These are phyloP conservation scores for Chrysocyon brachyurus DNA, from an alignment of 2,797 vertebrate genomes.

Conservation along the genomic window DNA sequence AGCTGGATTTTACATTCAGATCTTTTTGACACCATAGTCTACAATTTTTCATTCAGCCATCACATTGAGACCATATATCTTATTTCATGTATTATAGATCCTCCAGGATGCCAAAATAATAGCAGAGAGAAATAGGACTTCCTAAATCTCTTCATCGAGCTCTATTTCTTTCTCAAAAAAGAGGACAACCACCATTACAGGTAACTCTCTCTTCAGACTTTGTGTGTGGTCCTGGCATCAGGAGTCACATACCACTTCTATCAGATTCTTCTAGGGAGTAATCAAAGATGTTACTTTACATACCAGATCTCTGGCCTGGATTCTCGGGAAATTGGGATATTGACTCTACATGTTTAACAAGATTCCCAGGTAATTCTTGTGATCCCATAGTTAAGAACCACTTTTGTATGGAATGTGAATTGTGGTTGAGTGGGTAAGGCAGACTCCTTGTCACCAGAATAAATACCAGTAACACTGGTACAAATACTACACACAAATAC, in stretches of 20 bases:
- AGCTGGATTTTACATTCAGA: not conserved
- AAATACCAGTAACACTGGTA: too few relatives aligned
- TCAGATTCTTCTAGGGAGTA: not conserved
- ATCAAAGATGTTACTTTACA: not conserved
- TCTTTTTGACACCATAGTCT: not conserved
- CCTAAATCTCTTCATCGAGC: not conserved
- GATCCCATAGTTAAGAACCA: not conserved
- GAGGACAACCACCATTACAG: fast-evolving
- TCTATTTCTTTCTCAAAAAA: not conserved
- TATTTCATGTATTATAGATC: not conserved
- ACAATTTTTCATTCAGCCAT: not conserved
- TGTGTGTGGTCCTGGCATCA: not conserved
- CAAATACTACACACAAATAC: not conserved
- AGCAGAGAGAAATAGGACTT: not conserved
- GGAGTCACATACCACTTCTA: fast-evolving
- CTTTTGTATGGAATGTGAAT: not conserved
- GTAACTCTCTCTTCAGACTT: not conserved
- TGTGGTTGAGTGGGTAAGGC: not conserved
- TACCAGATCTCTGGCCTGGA: not conserved
- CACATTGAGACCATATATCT: not conserved
- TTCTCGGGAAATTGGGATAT: not conserved
- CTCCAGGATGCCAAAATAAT: not conserved
- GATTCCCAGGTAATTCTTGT: not conserved
- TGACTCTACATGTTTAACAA: not conserved
- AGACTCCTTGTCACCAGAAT: not conserved